Base-by-base conservation (phyloP, 2,888 invertebrate species). In the Drosophila suboccidentalis region DNA sequence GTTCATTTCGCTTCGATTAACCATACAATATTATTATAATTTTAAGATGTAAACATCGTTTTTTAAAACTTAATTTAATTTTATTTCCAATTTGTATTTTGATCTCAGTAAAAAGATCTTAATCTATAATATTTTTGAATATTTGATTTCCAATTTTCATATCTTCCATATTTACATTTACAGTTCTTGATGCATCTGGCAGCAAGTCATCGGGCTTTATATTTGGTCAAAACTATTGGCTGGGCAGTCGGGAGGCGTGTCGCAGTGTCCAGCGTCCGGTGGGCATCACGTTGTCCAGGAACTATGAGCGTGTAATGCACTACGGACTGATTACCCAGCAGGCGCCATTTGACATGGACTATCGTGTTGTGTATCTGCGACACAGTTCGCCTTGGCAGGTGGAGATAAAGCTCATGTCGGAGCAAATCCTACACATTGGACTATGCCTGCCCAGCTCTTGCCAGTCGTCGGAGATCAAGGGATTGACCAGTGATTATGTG, bases 211-310 rank as follows among this genome's bases (percentile, higher is more conserved):
- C 94, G 0, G 94, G 94, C 1, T 95, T 95, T 75, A 79, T 94
- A 0, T 94, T 94, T 77, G 95, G 95, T 0, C 94, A 95, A 72
- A 95, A 94, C 90, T 94, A 93, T 51, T 95, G 95, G 95, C 78
- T 94, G 19, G 95, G 95, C 2, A 93, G 93, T 29, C 92, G 92
- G 17, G 91, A 91, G 22, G 93, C 94, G n/a, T 95, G 95, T 77
- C 72, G 87, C 1, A 93, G 94, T 5, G 83, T 93, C 0, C 86
- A 90, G 38, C 71, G 78, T 3, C 92, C 93, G 0, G 82, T 92
- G 2, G 82, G 84, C 19, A 85, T 93, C 2, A 93, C 93, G 4
- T 75, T 93, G 1, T 92, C 92, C 1, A 84, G 86, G 54, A 90
- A 91, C 36, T 92, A 82, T 36, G 82, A 91, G 4, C 89, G 93